A percentile compares a stretch with the other conserved stretches of the same genome.
phyloP scores from a whole-genome alignment of 2,797 vertebrate genomes.

The Enteromius treurensis region DNA sequence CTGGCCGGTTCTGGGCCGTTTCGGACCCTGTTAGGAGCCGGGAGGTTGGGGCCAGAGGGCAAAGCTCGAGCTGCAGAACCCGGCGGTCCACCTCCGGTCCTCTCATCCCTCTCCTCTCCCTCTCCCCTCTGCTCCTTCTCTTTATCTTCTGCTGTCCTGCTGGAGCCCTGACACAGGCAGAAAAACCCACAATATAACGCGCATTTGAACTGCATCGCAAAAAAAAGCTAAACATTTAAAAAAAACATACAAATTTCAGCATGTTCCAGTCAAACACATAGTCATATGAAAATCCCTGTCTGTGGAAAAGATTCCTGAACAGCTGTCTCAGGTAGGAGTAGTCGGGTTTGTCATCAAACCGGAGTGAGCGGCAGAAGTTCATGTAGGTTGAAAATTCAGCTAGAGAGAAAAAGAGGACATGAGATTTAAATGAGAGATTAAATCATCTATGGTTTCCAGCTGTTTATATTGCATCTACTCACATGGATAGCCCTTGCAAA shows the following conservation, averaged over 20 bases:
- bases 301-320: constrained; percentile 97
- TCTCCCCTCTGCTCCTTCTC: constrained; percentile 86
- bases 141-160: constrained; percentile 90
- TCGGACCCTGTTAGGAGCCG: constrained; percentile 87
- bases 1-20: constrained; percentile 88
- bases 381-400: constrained; percentile 97
- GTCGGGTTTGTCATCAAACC: constrained; percentile 96
- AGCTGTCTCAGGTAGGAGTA: constrained; percentile 95
- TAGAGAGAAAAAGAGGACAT: constrained; percentile 60
- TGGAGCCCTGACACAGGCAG: constrained; percentile 82
- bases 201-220: background rate
- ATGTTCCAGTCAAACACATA: constrained; percentile 99
- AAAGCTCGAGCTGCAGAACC: constrained; percentile 85
- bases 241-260: constrained; percentile 92
- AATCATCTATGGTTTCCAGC: background rate
- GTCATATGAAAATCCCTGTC: constrained; percentile 97
- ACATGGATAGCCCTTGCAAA: constrained; percentile 97
- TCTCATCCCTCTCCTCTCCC: constrained; percentile 85
- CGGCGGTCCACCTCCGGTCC: constrained; percentile 80
- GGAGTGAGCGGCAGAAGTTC: constrained; percentile 95
- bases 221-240: background rate
- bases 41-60: constrained; percentile 86
- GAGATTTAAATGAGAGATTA: background rate
- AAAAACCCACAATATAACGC: background rate
- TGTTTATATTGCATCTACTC: constrained; percentile 66